Base-by-base conservation (phyloP, 92 coral and sea anemone species). In the Porites rus region DNA sequence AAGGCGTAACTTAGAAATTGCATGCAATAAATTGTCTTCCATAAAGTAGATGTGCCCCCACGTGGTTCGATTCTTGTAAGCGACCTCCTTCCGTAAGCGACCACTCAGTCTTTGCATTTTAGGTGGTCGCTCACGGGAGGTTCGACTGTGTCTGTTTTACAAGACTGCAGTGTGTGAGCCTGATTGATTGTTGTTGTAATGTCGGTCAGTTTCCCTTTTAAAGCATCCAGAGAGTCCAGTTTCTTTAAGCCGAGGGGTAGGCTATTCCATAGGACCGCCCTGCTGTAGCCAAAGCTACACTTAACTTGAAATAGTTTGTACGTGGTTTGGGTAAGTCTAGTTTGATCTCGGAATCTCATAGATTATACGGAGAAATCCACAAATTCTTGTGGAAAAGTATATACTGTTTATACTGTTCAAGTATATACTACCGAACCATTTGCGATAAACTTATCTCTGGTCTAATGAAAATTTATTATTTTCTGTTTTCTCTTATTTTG, bases 241-340 rank as follows among this genome's bases (percentile, higher is more conserved):
- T 60, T 60, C 18, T 60, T 11, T 60, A 60, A 11, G n/a, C n/a
- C 5, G 65, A 60, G 16, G 12, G 65, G 16, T 60, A 60, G 0
- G 65, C 65, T 60, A 60, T 60, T 72, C 21, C n/a, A 31, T 50
- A 38, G 18, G 54, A 54, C 43, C 19, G 67, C 67, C 74, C 79
- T 74, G 54, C 65, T 84, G 51, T 75, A 63, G 59, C 82, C 69
- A 43, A 75, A 75, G 72, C 72, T 25, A 65, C 82, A 81, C 67
- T 75, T 64, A 38, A 38, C 46, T 38, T 38, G 6, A 21, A 10
- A 75, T 75, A 19, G 14, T 84, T 75, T 72, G 72, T 74, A 58
- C 28, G 82, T 63, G 88, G 82, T 51, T 51, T 84, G 68, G 88
- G 64, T 43, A 84, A 51, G 80, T n/a, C 61, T 74, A 83, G 75